A percentile compares a stretch with the other conserved stretches of the same genome.
These are phyloP conservation scores for Drosophila repletoides DNA, from an alignment of 1,140 invertebrate genomes.

Conservation along the genomic window DNA sequence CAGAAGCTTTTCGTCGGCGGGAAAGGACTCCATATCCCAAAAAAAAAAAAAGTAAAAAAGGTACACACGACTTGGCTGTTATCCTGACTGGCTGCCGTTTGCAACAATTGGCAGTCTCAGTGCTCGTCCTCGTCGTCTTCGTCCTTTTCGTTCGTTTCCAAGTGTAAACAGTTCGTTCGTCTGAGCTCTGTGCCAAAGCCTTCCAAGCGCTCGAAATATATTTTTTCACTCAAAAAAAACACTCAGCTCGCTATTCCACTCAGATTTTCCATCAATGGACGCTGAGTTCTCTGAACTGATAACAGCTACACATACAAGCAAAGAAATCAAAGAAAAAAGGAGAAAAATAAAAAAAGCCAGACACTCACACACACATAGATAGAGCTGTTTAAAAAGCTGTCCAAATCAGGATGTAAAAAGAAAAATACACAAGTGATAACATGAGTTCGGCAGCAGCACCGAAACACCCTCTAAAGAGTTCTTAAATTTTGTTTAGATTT, in stretches of 20 bases:
- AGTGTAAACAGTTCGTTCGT: constrained; percentile 62
- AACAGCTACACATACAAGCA: constrained; percentile 50
- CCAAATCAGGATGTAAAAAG: constrained; percentile 21
- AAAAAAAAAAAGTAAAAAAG: constrained; percentile 40
- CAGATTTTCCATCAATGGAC: constrained; percentile 73
- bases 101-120: constrained; percentile 71
- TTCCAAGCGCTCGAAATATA: constrained; percentile 44
- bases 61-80: constrained; percentile 41
- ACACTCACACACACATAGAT: constrained; percentile 11
- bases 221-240: constrained; percentile 53
- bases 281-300: constrained; percentile 71
- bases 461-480: not conserved
- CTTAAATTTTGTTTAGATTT: not conserved
- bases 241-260: constrained; percentile 19
- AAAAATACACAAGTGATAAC: constrained; percentile 30
- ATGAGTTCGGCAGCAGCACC: not conserved
- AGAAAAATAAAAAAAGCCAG: too few relatives aligned
- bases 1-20: constrained; percentile 45
- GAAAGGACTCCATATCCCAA: not conserved
- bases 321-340: too few relatives aligned
- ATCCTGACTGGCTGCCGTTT: constrained; percentile 43
- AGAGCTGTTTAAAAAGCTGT: constrained; percentile 63
- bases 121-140: not conserved
- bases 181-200: constrained; percentile 1
- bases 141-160: constrained; percentile 48